Base-by-base conservation (phyloP, 2,797 vertebrate genomes). In the Gymnodraco acuticeps region DNA sequence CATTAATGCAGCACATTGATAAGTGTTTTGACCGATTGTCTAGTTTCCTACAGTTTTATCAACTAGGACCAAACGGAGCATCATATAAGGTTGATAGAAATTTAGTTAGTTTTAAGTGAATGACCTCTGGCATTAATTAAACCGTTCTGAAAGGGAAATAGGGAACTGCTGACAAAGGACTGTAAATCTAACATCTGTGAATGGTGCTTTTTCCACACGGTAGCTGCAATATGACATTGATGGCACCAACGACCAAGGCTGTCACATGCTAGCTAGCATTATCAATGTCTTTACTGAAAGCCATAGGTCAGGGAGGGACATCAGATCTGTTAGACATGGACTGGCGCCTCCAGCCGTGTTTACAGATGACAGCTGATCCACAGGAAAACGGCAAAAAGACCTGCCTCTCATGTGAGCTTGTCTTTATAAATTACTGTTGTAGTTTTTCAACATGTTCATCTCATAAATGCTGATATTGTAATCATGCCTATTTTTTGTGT, bases 361-460 rank as follows among this genome's bases (percentile, higher is more conserved):
- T 51, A 63, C 65, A 71, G 52, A 75, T 60, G 59, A 73, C 56
- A 52, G 70, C 76, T 68, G 78, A 83, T 78, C 77, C 70, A 66
- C 71, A 62, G 60, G 60, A 69, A 76, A 75, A 84, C 14, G 45
- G 27, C 60, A 31, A 33, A 66, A 64, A 73, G 23, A 72, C 31
- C 77, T 53, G 60, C 73, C 75, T 52, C 47, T 76, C 33, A 16
- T 54, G 77, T 83, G 77, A 78, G 75, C 82, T 87, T n/a, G 59
- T 77, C 84, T 77, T 80, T 72, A 75, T 66, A 42, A 79, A 73
- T 66, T 73, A 62, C 67, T 69, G 20, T 78, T 48, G 64, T 80
- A 67, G 64, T 83, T 81, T 78, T 72, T 69, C 53, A 72, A 90
- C 90, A 92, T 94, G 81, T 80, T 93, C 81, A 91, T 93, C 88